Conservation (phyloP, 1,140 invertebrate species). For the Spodoptera litura region DNA sequence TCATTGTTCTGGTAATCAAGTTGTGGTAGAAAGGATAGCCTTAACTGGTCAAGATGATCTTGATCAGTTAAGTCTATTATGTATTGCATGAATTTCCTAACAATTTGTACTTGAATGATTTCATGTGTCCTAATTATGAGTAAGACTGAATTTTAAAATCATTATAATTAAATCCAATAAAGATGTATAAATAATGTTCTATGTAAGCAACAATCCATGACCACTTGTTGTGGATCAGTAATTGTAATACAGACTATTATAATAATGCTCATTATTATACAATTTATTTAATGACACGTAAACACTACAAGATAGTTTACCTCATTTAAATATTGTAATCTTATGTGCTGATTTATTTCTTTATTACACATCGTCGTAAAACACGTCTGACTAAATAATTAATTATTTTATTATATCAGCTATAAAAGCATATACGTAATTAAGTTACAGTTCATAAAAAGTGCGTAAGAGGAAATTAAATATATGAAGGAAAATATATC, state of each 20-base stretch:
- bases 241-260: too few species aligned
- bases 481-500: neutral
- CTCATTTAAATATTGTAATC: neutral
- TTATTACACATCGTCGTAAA: slow-evolving; percentile 10
- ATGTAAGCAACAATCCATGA: too few species aligned
- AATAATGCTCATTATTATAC: too few species aligned
- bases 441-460: neutral
- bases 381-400: neutral
- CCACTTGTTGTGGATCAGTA: too few species aligned
- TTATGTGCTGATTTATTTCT: slow-evolving; percentile 25
- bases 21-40: neutral
- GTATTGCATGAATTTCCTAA: too few species aligned
- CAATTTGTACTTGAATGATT: too few species aligned
- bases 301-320: neutral
- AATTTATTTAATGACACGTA: too few species aligned
- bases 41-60: neutral
- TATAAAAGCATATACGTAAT: slow-evolving; percentile 15
- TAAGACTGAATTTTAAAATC: too few species aligned
- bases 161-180: too few species aligned
- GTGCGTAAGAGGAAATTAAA: neutral
- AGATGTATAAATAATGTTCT: too few species aligned
- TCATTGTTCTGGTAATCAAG: slow-evolving; percentile 7
- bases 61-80: neutral
- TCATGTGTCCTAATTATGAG: too few species aligned
- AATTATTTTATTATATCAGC: neutral